Evolutionary conservation across 1,140 invertebrate species (phyloP), one percentile per base, ranked within the genome.

Genomic region (Bombyx mandarina): DNA sequence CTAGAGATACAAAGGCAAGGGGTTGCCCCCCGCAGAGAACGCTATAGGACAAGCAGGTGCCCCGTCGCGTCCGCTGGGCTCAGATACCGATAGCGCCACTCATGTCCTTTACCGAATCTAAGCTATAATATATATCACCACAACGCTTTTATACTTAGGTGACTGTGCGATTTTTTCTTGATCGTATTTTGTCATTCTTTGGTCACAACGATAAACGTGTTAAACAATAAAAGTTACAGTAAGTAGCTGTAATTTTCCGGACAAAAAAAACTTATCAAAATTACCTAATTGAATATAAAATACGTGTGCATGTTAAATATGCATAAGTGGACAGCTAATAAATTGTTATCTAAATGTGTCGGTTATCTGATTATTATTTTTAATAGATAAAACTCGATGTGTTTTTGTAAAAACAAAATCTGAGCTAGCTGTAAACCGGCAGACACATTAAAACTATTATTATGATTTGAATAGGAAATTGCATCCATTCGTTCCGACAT

Each of bases 401-500:
- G 12, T 47, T 9, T 4, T 10, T 7, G 12, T 18, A n/a, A 49
- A 49, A 49, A 12, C 22, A 49, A 49, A 8, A 18, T 49, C 42
- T 4, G 45, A 54, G 12, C 58, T 71, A 76, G 73, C 57, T 35
- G 55, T 65, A 66, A 61, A 67, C 45, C 69, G 60, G 63, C 60
- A 65, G 67, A 69, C 68, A 69, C 75, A 77, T 82, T 81, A 74
- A 58, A 58, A 57, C 66, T 56, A 71, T 73, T 73, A 74, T 73
- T 72, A 73, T 69, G 75, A 77, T 74, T 77, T 67, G 73, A 67
- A 80, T 80, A 71, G 81, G 82, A 86, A 86, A 86, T 83, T 79
- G 82, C 75, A 69, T 82, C 82, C 77, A 83, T 82, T 79, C 79
- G 73, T 63, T 68, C 59, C 58, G 66, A 65, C 77, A 77, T 86